A percentile compares a stretch with the other conserved stretches of the same genome.
These are phyloP conservation scores for Hucho hucho DNA, from an alignment of 2,113 vertebrate genomes.

Conservation along the genomic window DNA sequence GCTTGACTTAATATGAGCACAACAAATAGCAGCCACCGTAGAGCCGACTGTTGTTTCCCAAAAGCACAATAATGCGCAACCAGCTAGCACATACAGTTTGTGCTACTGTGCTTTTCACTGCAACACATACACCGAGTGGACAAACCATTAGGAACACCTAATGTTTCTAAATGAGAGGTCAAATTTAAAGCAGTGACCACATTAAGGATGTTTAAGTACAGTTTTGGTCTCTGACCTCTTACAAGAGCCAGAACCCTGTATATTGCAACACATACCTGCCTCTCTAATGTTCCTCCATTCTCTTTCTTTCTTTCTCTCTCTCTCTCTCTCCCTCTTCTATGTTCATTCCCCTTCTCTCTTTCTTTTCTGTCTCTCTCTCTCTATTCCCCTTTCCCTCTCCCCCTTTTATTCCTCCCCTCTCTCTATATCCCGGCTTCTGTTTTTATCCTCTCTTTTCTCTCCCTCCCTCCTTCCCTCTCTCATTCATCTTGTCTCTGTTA, in stretches of 20 bases:
- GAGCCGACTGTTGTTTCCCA: neutral
- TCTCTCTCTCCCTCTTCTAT: neutral
- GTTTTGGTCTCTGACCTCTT: conserved; percentile 17
- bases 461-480: neutral
- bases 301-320: neutral
- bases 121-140: neutral
- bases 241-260: neutral
- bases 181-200: conserved; percentile 22
- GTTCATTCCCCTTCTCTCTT: neutral
- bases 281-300: neutral
- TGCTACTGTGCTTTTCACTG: neutral
- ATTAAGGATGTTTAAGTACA: neutral
- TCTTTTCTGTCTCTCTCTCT: conserved; percentile 1
- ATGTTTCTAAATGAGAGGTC: conserved; percentile 12
- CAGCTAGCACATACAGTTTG: conserved; percentile 14
- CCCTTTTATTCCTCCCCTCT: neutral
- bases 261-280: neutral
- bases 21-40: neutral
- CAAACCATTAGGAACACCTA: too few relatives aligned
- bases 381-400: neutral
- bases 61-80: neutral
- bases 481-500: conserved; percentile 22
- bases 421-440: neutral
- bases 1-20: conserved; percentile 19
- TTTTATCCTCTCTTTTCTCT: neutral